A percentile compares a stretch with the other conserved stretches of the same genome.
These are phyloP conservation scores for Ptychobarbus kaznakovi DNA, from an alignment of 2,797 vertebrate species.

Conservation along the genomic window DNA sequence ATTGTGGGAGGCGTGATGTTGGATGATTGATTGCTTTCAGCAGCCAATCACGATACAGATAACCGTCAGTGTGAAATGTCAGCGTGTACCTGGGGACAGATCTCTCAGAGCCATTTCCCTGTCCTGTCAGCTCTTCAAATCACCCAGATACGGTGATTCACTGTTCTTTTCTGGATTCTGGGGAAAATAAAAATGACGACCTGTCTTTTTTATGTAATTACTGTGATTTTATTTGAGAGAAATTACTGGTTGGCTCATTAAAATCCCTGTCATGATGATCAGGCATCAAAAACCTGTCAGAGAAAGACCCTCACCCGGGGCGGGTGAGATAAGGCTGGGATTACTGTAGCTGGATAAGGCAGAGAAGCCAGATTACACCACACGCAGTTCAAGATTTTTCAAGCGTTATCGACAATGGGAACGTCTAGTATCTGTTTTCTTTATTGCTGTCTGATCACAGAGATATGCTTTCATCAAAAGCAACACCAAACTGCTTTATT, in stretches of 20 bases:
- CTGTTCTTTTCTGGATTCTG: constrained; percentile 29
- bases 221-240: constrained; percentile 61
- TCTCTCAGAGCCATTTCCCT: not conserved
- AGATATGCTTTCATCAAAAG: constrained; percentile 18
- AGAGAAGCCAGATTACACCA: constrained; percentile 46
- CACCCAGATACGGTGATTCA: constrained; percentile 15
- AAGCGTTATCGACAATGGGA: not conserved
- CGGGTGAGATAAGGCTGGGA: constrained; percentile 44
- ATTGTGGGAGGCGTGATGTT: constrained; percentile 11
- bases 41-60: constrained; percentile 14
- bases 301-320: constrained; percentile 17
- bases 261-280: constrained; percentile 53
- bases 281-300: constrained; percentile 49
- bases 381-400: constrained; percentile 24
- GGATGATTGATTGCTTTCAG: constrained; percentile 26
- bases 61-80: constrained; percentile 36
- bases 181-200: constrained; percentile 37
- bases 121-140: constrained; percentile 13
- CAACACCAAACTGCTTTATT: not conserved
- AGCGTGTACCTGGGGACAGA: constrained; percentile 23
- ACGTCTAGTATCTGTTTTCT: constrained; percentile 25
- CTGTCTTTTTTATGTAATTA: constrained; percentile 59
- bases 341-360: constrained; percentile 46
- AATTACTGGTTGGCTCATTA: constrained; percentile 59
- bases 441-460: constrained; percentile 28